Percentiles rank a stretch among this genome's conserved stretches.
These are phyloP conservation scores for Symphodus melops DNA, from an alignment of 2,113 vertebrate species.

Conservation along the genomic window DNA sequence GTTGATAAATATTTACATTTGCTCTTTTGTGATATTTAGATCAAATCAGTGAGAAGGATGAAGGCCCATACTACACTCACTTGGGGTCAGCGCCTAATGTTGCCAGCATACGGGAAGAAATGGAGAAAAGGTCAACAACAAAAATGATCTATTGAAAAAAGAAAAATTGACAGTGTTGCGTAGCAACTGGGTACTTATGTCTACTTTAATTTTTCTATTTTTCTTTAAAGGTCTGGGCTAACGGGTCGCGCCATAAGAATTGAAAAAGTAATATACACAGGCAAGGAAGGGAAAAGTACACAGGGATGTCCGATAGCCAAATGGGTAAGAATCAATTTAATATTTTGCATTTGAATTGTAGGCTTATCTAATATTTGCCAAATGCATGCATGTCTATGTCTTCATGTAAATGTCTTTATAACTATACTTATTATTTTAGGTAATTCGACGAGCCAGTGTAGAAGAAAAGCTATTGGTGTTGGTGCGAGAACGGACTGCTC, in stretches of 20 bases:
- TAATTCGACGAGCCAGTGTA: slow-evolving; percentile 88
- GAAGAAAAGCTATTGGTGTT: slow-evolving; percentile 96
- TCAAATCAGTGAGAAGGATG: slow-evolving; percentile 98
- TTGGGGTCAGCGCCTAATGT: slow-evolving; percentile 95
- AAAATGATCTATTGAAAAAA: slow-evolving; percentile 70
- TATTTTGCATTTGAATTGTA: not conserved
- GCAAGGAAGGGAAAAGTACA: slow-evolving; percentile 98
- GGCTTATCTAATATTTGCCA: not conserved
- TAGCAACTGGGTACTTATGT: slow-evolving; percentile 5
- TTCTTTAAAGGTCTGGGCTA: slow-evolving; percentile 88
- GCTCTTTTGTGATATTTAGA: slow-evolving; percentile 80
- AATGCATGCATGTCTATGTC: not conserved
- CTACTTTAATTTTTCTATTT: slow-evolving; percentile 20
- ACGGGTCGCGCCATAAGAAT: slow-evolving; percentile 94
- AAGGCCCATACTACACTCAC: slow-evolving; percentile 99
- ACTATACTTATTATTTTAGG: slow-evolving; percentile 77
- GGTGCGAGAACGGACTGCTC: slow-evolving; percentile 91
- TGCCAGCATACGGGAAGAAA: slow-evolving; percentile 91
- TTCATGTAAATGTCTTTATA: not conserved
- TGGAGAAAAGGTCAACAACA: slow-evolving; percentile 93
- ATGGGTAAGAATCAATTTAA: slow-evolving; percentile 88
- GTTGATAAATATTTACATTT: slow-evolving; percentile 22
- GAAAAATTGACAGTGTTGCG: slow-evolving; percentile 55
- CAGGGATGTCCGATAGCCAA: slow-evolving; percentile 99
- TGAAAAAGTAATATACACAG: slow-evolving; percentile 96